phyloP scores from a whole-genome alignment of 1,140 invertebrate genomes.

The Probaryconus sp. region DNA sequence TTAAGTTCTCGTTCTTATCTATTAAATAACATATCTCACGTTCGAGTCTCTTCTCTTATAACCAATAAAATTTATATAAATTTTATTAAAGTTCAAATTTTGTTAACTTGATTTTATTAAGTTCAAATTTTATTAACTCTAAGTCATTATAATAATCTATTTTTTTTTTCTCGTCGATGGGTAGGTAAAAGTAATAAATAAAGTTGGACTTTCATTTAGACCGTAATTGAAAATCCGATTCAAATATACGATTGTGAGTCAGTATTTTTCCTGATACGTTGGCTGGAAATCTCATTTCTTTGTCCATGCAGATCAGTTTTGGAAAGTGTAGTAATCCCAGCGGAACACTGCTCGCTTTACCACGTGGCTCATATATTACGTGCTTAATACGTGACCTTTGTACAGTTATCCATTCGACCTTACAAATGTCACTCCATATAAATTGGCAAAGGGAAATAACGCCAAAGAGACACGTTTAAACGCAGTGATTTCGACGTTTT shows the following conservation, averaged over 20 bases:
- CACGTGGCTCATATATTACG: constrained; percentile 24
- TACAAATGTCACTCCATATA: constrained; percentile 36
- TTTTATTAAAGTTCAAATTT: too few species aligned
- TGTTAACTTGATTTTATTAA: too few species aligned
- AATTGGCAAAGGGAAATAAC: constrained; percentile 23
- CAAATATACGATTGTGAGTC: constrained; percentile 26
- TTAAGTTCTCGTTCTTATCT: too few species aligned
- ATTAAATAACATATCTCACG: too few species aligned
- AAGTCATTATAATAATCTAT: too few species aligned
- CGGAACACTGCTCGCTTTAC: constrained; percentile 13
- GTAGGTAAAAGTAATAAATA: too few species aligned
- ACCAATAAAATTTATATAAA: too few species aligned
- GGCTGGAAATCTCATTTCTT: constrained; percentile 51
- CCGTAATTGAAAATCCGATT: constrained; percentile 33
- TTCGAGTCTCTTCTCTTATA: too few species aligned
- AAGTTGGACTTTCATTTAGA: constrained; percentile 24
- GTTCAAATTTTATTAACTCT: too few species aligned
- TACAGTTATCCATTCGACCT: constrained; percentile 44
- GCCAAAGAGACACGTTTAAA: constrained; percentile 1
- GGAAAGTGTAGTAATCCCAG: constrained; percentile 30
- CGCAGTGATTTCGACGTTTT: too few species aligned
- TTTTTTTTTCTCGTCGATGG: too few species aligned
- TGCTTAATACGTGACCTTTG: constrained; percentile 52
- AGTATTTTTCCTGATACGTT: constrained; percentile 36
- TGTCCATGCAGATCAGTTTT: constrained; percentile 33